Base-by-base conservation (phyloP, 1,140 invertebrate species). In the Hypsibius dujardini region DNA sequence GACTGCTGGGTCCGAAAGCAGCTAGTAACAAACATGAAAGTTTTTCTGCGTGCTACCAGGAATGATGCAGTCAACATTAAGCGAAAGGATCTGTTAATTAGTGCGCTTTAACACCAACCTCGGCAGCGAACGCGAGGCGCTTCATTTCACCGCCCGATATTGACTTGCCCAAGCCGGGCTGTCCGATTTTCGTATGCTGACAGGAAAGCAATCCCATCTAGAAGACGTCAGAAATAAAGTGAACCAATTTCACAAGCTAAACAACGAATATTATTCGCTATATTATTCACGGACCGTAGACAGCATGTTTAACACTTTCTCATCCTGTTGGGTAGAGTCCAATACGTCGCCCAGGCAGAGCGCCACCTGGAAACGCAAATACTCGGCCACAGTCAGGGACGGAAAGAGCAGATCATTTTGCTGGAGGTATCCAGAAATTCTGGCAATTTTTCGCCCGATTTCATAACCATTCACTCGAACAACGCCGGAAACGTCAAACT, bases 1-100 rank as follows among this genome's bases (percentile, higher is more conserved):
- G 62, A 90, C 83, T 45, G 83, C 84, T 15, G 88, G 88, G 78
- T 90, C 86, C 0, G 92, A 96, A 45, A 97, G 81, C 40, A 96
- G 81, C 62, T 67, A 42, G 3, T 7, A 45, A 67, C 12, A 15
- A 28, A 28, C 28, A 28, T 28, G 28, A 28, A 28, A 28, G 28
- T 28, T 28, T 28, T 28, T 28, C 28, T 28, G 28, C 28, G 28
- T 28, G 28, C 28, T 28, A 28, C 28, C 0, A 28, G 0, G 28
- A 28, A 28, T 0, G 0, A 28, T 28, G 3, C 12, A 67, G 73
- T 1, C 1, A 28, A 28, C 28, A 28, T 28, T 28, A 28, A 28
- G 28, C 28, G 28, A 28, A 28, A 28, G 28, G 28, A 28, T 28
- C 28, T 28, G 7, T n/a, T 56, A 56, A 12, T 56, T 56, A 12